These are phyloP conservation scores for Crotophaga sulcirostris DNA, from an alignment of 2,113 vertebrate species.

Conservation along the genomic window DNA sequence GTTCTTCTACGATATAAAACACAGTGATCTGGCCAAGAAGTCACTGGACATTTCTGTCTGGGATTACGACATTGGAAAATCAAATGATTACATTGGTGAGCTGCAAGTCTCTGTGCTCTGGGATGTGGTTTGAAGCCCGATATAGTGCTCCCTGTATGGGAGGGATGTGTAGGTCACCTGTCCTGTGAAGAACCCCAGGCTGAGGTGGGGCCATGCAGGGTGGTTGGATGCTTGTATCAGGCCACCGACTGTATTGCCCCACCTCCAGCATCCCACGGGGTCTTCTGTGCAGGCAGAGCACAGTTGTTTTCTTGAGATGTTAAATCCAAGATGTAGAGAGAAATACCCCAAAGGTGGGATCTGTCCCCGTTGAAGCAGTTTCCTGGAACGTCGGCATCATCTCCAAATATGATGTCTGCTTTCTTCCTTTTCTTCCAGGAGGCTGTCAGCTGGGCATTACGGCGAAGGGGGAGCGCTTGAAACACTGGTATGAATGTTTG, in stretches of 20 bases:
- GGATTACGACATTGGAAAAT: conserved; percentile 97
- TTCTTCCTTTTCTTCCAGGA: conserved; percentile 46
- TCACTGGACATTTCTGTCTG: conserved; percentile 94
- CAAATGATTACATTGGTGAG: conserved; percentile 94
- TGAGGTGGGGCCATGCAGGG: background rate
- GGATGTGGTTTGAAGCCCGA: fast-evolving
- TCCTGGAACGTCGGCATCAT: background rate
- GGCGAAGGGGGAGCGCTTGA: conserved; percentile 93
- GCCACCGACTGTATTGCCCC: background rate
- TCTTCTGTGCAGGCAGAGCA: background rate
- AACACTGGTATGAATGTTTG: conserved; percentile 98
- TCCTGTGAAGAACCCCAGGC: background rate
- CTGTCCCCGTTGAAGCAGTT: fast-evolving
- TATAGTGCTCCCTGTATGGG: fast-evolving
- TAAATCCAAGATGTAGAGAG: background rate
- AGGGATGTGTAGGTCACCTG: fast-evolving
- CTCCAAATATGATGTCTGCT: fast-evolving
- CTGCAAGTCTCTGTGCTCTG: background rate
- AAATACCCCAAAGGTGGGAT: fast-evolving
- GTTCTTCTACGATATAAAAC: conserved; percentile 97
- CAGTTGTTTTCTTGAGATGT: fast-evolving
- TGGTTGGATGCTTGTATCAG: background rate
- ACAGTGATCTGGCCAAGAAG: conserved; percentile 95
- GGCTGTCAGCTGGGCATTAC: conserved; percentile 95
- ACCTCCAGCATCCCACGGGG: background rate